Conservation (phyloP, 2,113 vertebrate species). For the Oncorhynchus mykiss region DNA sequence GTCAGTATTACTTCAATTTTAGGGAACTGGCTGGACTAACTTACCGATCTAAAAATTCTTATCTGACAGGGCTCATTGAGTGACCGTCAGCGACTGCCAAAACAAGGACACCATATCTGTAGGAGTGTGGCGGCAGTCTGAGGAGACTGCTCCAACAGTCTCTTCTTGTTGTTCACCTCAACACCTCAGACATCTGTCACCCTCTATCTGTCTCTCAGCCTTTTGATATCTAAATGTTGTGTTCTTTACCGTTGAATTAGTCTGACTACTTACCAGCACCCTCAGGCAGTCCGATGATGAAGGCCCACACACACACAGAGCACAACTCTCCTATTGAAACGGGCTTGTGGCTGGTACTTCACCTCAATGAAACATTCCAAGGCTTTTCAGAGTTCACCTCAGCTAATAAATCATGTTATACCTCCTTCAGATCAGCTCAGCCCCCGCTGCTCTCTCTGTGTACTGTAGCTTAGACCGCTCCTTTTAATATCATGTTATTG, state of each 20-base stretch:
- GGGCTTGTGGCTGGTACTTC: slow-evolving; percentile 38
- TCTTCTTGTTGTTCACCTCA: no score
- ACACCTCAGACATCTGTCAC: slow-evolving; percentile 17
- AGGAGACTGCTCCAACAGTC: no score
- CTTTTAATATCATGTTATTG: slow-evolving; percentile 40
- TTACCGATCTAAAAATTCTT: no score
- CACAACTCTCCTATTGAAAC: slow-evolving; percentile 60
- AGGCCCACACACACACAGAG: slow-evolving; percentile 12
- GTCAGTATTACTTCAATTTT: no score
- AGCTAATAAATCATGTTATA: slow-evolving; percentile 69
- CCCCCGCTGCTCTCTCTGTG: not conserved
- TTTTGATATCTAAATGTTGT: slow-evolving; percentile 41
- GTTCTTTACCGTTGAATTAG: slow-evolving; percentile 35
- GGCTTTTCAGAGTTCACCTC: slow-evolving; percentile 51
- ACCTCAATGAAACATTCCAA: slow-evolving; percentile 57
- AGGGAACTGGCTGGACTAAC: no score
- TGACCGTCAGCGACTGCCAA: no score
- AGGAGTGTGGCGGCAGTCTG: no score
- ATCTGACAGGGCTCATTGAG: no score
- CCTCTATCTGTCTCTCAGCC: slow-evolving; percentile 16
- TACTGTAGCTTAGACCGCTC: not conserved
- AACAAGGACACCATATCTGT: no score
- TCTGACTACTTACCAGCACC: slow-evolving; percentile 36
- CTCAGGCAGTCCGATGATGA: slow-evolving; percentile 33
- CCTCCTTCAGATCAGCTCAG: slow-evolving; percentile 20